Evolutionary conservation across 2,113 vertebrate species (phyloP).

Genomic region (Arenaria interpres): DNA sequence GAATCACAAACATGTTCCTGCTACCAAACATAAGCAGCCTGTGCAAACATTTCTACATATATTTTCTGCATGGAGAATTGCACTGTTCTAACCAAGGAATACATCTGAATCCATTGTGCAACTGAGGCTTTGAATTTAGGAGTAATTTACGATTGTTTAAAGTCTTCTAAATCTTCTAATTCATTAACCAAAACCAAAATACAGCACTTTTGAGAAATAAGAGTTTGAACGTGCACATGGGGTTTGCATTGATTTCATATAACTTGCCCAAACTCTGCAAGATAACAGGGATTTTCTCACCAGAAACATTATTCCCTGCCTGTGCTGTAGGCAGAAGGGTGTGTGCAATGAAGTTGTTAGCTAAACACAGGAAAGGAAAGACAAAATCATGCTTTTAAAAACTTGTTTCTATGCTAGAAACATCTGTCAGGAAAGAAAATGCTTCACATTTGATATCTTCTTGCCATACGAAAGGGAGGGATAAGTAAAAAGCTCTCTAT

Average conservation of each 20-base stretch:
- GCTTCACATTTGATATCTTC: not conserved
- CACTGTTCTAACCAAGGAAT: not conserved
- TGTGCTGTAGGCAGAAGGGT: not conserved
- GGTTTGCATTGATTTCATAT: not conserved
- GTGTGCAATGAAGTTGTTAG: not conserved
- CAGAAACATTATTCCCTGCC: not conserved
- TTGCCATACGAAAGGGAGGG: not conserved
- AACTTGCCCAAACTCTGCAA: not conserved
- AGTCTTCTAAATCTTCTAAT: not conserved
- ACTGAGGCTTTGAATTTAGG: not conserved
- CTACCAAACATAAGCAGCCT: conserved; percentile 6
- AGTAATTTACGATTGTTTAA: not conserved
- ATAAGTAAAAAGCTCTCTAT: not conserved
- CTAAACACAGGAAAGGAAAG: not conserved
- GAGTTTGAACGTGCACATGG: not conserved
- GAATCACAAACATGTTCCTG: conserved; percentile 2
- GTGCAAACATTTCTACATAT: not conserved
- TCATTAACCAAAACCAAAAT: not conserved
- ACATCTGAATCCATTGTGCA: not conserved
- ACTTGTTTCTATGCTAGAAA: not conserved
- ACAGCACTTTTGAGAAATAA: not conserved
- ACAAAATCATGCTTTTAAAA: not conserved
- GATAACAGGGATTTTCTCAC: not conserved
- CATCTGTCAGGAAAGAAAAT: not conserved
- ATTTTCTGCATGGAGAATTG: not conserved